phyloP scores from a whole-genome alignment of 2,888 invertebrate genomes.

The Sialis lutaria region DNA sequence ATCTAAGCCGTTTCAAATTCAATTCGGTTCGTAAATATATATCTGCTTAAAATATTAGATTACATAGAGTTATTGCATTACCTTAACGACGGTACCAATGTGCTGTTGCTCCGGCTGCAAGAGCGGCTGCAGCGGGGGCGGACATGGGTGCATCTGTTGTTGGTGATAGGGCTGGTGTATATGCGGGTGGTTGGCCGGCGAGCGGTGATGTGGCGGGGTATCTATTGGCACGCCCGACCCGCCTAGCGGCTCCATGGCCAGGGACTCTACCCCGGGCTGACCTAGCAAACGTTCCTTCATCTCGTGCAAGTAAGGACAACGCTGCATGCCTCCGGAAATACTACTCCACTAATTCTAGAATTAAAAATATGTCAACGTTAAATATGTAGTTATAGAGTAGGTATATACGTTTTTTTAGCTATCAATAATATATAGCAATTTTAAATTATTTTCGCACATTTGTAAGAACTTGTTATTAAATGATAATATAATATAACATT shows the following conservation, averaged over 20 bases:
- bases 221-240: conserved; percentile 26
- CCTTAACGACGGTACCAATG: conserved; percentile 81
- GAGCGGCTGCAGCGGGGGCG: no score
- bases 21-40: no score
- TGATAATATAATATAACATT: no score
- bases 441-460: no score
- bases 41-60: not conserved
- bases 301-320: conserved; percentile 84
- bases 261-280: conserved; percentile 45
- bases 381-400: not conserved
- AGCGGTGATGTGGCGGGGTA: conserved; percentile 21
- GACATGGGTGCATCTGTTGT: no score
- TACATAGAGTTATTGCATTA: conserved; percentile 26
- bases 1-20: no score
- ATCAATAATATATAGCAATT: no score
- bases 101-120: conserved; percentile 26
- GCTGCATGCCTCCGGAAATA: conserved; percentile 44
- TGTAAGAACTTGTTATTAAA: no score
- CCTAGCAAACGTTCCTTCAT: conserved; percentile 82
- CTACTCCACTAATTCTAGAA: conserved; percentile 13
- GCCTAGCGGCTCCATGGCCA: conserved; percentile 42
- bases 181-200: no score
- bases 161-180: no score
- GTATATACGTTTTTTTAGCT: no score
- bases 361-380: conserved; percentile 3